Evolutionary conservation across 2,888 invertebrate genomes (phyloP), one percentile per base, ranked within the genome.

Genomic region (Papilio gigon): DNA sequence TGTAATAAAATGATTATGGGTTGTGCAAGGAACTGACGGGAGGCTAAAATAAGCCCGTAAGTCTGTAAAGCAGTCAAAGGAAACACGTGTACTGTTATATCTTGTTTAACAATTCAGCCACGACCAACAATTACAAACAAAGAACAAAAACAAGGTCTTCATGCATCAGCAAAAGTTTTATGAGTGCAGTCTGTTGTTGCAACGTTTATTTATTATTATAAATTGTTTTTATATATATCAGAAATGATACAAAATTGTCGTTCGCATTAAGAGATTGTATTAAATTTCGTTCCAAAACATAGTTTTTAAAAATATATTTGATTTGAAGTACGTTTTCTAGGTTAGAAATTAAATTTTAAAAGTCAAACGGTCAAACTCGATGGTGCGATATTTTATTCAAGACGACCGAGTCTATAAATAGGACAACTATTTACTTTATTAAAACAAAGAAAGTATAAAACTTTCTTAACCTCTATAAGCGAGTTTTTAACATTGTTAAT

Each of bases 151-250:
- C 60, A 60, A 60, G 60, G 40, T 12, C 40, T 60, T 60, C 8
- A 59, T 35, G 22, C 59, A 59, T 37, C 35, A 67, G 53, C 62
- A 59, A 63, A 67, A 61, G 27, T 60, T 44, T 59, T 53, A 68
- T 71, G 63, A 14, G 50, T 22, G 11, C 9, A 44, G 20, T 44
- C n/a, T 11, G 14, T 12, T 20, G 4, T 12, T 50, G 25, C 25
- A 14, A 5, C 5, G 3, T 47, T 20, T 50, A 25, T 12, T 50
- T 14, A 20, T 22, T 22, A 22, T 47, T 47, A 3, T 3, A 22
- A 20, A 4, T 6, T 14, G 44, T 20, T 44, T 44, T 44, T 22
- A n/a, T n/a, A n/a, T n/a, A n/a, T n/a, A n/a, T n/a, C n/a, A n/a
- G n/a, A n/a, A 20, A 44, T 44, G 22, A 44, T 44, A 11, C 1